phyloP scores from a whole-genome alignment of 2,113 vertebrate genomes.

The Pelusios castaneus region DNA sequence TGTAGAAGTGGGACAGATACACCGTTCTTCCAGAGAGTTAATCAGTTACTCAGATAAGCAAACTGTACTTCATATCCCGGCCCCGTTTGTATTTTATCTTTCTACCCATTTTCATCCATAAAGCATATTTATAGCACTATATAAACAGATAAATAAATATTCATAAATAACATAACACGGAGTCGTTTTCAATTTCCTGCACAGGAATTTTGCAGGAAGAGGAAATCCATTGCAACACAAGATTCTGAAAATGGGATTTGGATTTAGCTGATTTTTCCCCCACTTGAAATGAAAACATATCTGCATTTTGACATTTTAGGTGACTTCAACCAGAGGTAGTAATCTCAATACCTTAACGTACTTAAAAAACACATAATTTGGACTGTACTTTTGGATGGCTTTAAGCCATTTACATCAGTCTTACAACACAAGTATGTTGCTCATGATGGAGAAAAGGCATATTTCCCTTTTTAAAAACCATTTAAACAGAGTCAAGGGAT shows the following conservation, averaged over 20 bases:
- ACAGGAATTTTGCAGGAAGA: not conserved
- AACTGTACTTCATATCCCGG: not conserved
- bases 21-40: not conserved
- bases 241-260: not conserved
- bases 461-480: not conserved
- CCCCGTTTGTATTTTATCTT: not conserved
- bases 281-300: not conserved
- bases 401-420: not conserved
- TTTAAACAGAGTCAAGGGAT: not conserved
- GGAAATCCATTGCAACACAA: not conserved
- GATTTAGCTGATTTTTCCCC: not conserved
- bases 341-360: not conserved
- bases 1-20: not conserved
- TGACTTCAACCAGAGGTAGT: not conserved
- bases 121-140: not conserved
- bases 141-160: not conserved
- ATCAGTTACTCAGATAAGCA: not conserved
- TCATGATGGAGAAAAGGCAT: not conserved
- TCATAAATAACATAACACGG: not conserved
- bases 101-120: not conserved
- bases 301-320: not conserved
- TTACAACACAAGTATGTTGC: not conserved
- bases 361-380: not conserved
- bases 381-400: not conserved
- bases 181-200: not conserved